Percentiles rank a stretch among this genome's conserved stretches.
Conservation (phyloP, 1,140 invertebrate genomes). For the Eumaeus atala region DNA sequence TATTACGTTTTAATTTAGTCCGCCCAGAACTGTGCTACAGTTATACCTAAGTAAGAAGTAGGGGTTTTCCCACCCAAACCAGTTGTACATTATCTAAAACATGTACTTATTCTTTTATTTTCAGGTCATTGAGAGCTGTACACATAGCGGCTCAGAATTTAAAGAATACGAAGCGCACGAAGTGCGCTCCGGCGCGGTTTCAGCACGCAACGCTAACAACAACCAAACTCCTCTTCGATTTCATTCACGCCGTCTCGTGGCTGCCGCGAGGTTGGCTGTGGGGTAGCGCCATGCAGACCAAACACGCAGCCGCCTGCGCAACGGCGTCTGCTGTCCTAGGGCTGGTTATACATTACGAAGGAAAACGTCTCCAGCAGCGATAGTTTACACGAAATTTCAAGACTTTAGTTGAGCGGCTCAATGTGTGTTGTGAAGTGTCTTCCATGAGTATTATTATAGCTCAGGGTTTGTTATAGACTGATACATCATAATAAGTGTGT, state of each 20-base stretch:
- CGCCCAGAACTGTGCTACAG: no score
- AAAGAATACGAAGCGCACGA: conserved; percentile 31
- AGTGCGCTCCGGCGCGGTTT: conserved; percentile 48
- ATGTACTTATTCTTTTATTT: conserved; percentile 14
- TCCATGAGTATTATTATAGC: no score
- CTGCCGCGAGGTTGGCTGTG: conserved; percentile 54
- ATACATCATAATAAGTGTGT: no score
- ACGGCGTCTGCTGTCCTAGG: conserved; percentile 41
- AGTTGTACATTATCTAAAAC: no score
- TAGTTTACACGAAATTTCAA: conserved; percentile 13
- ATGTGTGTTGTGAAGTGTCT: no score
- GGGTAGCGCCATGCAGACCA: conserved; percentile 36
- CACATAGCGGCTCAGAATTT: conserved; percentile 34
- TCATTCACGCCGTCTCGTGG: conserved; percentile 54
- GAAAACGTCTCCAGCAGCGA: conserved; percentile 37
- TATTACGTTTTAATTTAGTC: no score
- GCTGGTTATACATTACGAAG: conserved; percentile 47
- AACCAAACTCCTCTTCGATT: conserved; percentile 46
- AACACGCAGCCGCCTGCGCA: conserved; percentile 35
- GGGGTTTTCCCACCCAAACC: neutral
- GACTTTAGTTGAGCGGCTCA: no score
- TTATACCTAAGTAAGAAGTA: no score
- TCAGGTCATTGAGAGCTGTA: conserved; percentile 47
- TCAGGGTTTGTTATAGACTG: no score
- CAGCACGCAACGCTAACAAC: conserved; percentile 41